These are phyloP conservation scores for Brachypalpus laphriformis DNA, from an alignment of 2,888 invertebrate species.

Conservation along the genomic window DNA sequence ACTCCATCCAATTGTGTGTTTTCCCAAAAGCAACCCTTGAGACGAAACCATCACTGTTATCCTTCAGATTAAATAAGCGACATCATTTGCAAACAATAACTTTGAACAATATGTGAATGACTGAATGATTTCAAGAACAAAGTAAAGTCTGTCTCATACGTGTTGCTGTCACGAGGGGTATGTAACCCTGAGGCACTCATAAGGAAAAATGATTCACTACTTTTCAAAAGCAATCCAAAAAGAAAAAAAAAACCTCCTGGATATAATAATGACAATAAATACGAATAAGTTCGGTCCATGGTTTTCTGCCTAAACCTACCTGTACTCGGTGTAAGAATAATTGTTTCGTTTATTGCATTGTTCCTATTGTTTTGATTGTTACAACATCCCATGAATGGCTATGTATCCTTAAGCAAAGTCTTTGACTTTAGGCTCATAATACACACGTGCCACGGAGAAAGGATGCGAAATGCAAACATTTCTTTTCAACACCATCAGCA, in stretches of 20 bases:
- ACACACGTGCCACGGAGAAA: constrained; percentile 32
- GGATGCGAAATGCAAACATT: constrained; percentile 43
- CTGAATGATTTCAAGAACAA: constrained; percentile 64
- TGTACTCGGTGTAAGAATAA: constrained; percentile 42
- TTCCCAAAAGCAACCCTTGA: constrained; percentile 28
- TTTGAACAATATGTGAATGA: constrained; percentile 55
- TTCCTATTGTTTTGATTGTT: constrained; percentile 42
- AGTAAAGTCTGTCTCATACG: constrained; percentile 55
- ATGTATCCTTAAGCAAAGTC: constrained; percentile 34
- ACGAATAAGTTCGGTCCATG: constrained; percentile 16
- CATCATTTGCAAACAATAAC: constrained; percentile 59
- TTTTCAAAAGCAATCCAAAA: background rate
- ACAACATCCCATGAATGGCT: constrained; percentile 27
- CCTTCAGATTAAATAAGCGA: constrained; percentile 21
- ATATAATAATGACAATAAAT: constrained; percentile 10
- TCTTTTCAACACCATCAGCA: constrained; percentile 23
- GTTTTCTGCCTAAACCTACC: constrained; percentile 5
- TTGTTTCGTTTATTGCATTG: constrained; percentile 66
- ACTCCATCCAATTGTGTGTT: constrained; percentile 23
- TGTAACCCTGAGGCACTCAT: constrained; percentile 30
- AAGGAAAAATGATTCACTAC: constrained; percentile 33
- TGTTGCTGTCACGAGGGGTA: constrained; percentile 8
- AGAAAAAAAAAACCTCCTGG: background rate
- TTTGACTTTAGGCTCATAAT: constrained; percentile 38
- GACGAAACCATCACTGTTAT: constrained; percentile 36